Evolutionary conservation across 2,888 invertebrate genomes (phyloP).

Genomic region (Macrophya annulata): DNA sequence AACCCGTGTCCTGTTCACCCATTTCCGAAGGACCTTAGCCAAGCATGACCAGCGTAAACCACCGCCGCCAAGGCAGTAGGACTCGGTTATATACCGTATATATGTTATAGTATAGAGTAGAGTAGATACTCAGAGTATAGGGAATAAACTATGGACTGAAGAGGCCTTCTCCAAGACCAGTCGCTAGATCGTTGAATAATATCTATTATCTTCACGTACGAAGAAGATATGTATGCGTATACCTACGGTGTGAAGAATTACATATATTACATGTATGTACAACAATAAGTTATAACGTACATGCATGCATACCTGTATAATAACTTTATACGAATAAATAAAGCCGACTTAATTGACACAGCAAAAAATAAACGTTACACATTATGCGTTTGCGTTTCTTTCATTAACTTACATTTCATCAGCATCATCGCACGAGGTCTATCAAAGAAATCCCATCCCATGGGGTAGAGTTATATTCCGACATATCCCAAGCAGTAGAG

Average conservation of each 20-base stretch:
- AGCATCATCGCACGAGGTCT: neutral
- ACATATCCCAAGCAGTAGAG: neutral
- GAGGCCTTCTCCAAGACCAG: neutral
- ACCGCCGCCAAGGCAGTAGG: conserved; percentile 46
- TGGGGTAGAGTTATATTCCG: conserved; percentile 3
- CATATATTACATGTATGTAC: neutral
- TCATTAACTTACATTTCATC: neutral
- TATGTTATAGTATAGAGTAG: neutral
- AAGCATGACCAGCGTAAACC: conserved; percentile 72
- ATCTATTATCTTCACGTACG: conserved; percentile 1
- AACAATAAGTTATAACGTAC: no score
- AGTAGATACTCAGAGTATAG: neutral
- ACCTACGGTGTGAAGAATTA: neutral
- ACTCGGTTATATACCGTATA: conserved; percentile 9
- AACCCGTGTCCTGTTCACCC: conserved; percentile 76
- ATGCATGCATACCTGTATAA: neutral
- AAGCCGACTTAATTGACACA: neutral
- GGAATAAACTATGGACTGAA: conserved; percentile 6
- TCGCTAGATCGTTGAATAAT: conserved; percentile 16
- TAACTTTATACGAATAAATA: neutral
- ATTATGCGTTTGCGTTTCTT: neutral
- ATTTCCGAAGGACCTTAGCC: conserved; percentile 77
- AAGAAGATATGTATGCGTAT: neutral
- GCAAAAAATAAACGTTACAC: neutral
- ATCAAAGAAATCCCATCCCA: conserved; percentile 21